Evolutionary conservation across 2,888 invertebrate species (phyloP), one percentile per base, ranked within the genome.

Genomic region (Limnephilus rhombicus): DNA sequence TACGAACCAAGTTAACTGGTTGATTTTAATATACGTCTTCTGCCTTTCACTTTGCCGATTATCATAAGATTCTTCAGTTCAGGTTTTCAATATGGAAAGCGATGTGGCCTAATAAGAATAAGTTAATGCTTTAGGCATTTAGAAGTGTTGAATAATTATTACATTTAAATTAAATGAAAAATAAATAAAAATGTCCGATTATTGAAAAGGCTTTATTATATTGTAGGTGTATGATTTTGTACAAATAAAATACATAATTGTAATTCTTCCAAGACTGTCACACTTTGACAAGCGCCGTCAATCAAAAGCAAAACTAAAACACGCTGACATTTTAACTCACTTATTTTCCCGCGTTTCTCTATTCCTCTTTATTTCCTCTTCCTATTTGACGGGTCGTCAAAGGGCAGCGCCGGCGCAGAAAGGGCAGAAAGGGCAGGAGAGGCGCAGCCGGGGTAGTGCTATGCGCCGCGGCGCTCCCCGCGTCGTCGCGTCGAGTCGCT

Each of bases 351-450:
- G 87, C 87, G 53, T 37, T 80, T 80, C 68, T 85, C 34, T 91
- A 31, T 91, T 91, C 86, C 85, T 80, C 81, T 91, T 86, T 91
- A 83, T 89, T 81, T 89, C 81, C 81, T 91, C 41, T 80, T 80
- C 85, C 45, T 83, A 90, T 90, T 90, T 85, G 87, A 91, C 91
- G 87, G 80, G 41, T 93, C 93, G 91, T 93, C 92, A 93, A 92
- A 92, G 92, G 90, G 90, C 81, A 91, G 91, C 41, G 49, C 86
- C 86, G 85, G 87, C 45, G 89, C 18, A 86, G 83, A 83, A 45
- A 85, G 41, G 9, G 68, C 85, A 86, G 87, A 89, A 68, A 87
- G 86, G 81, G 82, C 86, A 12, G 45, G 12, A 12, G 53, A 24
- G 24, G 24, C 24, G 68, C 68, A 24, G 68, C 68, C 68, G 68